Percentiles rank a stretch among this genome's conserved stretches.
Conservation (phyloP, 2,113 vertebrate species). For the Corvus cornix region DNA sequence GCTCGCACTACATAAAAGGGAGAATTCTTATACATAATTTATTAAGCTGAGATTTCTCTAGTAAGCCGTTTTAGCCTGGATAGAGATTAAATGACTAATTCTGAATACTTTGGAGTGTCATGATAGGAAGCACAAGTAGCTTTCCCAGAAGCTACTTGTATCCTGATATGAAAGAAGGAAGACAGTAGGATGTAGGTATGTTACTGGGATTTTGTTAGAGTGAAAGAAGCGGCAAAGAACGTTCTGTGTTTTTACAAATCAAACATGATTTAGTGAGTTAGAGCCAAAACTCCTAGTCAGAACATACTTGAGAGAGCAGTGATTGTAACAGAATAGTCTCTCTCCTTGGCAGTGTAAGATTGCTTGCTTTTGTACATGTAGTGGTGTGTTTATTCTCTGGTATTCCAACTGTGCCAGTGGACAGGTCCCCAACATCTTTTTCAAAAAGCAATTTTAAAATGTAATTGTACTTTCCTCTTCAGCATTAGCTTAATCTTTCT, state of each 20-base stretch:
- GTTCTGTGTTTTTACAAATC: background rate
- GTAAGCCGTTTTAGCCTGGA: conserved; percentile 44
- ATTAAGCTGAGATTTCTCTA: conserved; percentile 33
- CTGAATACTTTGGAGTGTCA: background rate
- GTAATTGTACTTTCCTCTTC: background rate
- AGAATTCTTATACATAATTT: conserved; percentile 40
- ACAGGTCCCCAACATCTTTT: background rate
- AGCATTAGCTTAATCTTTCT: background rate
- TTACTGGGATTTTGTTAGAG: background rate
- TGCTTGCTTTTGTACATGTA: background rate
- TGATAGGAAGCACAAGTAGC: background rate
- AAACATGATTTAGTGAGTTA: background rate
- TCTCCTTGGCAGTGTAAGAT: background rate
- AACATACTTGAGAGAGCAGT: background rate
- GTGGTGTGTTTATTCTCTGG: background rate
- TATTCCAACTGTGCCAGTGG: background rate
- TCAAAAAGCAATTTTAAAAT: background rate
- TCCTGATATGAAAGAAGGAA: background rate
- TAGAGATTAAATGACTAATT: conserved; percentile 39
- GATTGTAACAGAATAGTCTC: background rate
- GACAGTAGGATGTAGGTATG: background rate
- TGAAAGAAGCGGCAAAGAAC: background rate
- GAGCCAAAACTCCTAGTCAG: background rate
- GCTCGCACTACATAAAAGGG: background rate
- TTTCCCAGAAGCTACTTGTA: background rate